These are phyloP conservation scores for Drosophila ercepeae DNA, from an alignment of 1,140 invertebrate species.

Conservation along the genomic window DNA sequence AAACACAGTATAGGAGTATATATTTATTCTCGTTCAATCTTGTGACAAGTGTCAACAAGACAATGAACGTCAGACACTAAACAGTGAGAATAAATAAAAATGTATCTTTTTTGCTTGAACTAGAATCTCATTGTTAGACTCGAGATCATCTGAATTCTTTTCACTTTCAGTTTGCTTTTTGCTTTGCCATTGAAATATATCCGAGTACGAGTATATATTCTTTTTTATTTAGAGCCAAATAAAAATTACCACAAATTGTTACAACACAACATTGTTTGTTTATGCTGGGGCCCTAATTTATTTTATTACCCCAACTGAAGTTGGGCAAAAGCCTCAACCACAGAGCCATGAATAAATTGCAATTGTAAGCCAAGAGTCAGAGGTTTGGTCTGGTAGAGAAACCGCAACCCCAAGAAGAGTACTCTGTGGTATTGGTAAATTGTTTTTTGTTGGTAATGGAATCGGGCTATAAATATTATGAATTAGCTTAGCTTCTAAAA, in stretches of 20 bases:
- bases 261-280: constrained; percentile 35
- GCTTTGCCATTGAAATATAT: constrained; percentile 37
- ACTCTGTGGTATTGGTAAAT: constrained; percentile 29
- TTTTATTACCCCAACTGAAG: constrained; percentile 38
- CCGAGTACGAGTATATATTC: background rate
- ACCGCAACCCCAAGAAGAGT: constrained; percentile 17
- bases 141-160: constrained; percentile 26
- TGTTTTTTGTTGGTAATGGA: constrained; percentile 22
- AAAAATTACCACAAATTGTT: constrained; percentile 5
- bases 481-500: constrained; percentile 17
- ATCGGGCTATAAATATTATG: constrained; percentile 16
- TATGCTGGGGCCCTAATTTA: constrained; percentile 37
- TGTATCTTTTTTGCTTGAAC: constrained; percentile 32
- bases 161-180: constrained; percentile 22
- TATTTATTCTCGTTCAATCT: constrained; percentile 58
- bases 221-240: background rate
- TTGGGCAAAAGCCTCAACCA: constrained; percentile 20
- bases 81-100: constrained; percentile 38
- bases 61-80: constrained; percentile 37
- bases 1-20: constrained; percentile 44
- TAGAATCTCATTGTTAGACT: constrained; percentile 38
- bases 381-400: constrained; percentile 11
- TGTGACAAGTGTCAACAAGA: constrained; percentile 60
- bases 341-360: constrained; percentile 44
- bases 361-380: constrained; percentile 36